Conservation (phyloP, 2,888 invertebrate genomes). For the Plutella xylostella region DNA sequence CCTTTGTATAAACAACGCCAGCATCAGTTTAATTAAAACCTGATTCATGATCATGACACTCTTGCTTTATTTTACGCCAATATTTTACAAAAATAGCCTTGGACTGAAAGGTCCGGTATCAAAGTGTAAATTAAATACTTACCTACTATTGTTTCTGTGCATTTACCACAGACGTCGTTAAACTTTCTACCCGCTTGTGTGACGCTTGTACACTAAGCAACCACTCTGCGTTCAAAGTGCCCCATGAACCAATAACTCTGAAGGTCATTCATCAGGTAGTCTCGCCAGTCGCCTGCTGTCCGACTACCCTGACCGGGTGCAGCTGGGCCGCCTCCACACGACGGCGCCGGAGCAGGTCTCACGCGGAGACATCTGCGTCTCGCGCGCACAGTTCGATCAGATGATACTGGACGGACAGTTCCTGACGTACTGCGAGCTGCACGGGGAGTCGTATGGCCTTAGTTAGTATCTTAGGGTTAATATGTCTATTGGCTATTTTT, state of each 20-base stretch:
- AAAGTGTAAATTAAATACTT: no score
- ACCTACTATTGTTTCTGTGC: no score
- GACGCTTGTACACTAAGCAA: no score
- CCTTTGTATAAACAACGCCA: no score
- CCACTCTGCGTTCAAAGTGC: neutral
- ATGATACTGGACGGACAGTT: constrained; percentile 52
- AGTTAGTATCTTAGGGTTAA: constrained; percentile 27
- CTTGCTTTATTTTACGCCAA: no score
- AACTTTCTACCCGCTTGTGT: no score
- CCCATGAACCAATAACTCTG: no score
- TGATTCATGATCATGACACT: no score
- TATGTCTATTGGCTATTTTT: neutral
- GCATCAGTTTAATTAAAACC: no score
- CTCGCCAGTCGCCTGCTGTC: constrained; percentile 41
- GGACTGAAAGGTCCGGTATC: no score
- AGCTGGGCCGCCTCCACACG: constrained; percentile 40
- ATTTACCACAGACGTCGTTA: no score
- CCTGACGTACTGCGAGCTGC: constrained; percentile 47
- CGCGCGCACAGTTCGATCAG: constrained; percentile 44
- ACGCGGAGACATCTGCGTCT: constrained; percentile 32
- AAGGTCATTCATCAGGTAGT: constrained; percentile 29
- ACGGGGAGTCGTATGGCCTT: constrained; percentile 56
- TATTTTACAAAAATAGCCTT: no score
- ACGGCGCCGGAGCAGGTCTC: constrained; percentile 37
- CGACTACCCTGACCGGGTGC: constrained; percentile 37